A percentile compares a stretch with the other conserved stretches of the same genome.
Evolutionary conservation across 2,888 invertebrate species (phyloP).

Genomic region (Lepidocyrtoides sp.): DNA sequence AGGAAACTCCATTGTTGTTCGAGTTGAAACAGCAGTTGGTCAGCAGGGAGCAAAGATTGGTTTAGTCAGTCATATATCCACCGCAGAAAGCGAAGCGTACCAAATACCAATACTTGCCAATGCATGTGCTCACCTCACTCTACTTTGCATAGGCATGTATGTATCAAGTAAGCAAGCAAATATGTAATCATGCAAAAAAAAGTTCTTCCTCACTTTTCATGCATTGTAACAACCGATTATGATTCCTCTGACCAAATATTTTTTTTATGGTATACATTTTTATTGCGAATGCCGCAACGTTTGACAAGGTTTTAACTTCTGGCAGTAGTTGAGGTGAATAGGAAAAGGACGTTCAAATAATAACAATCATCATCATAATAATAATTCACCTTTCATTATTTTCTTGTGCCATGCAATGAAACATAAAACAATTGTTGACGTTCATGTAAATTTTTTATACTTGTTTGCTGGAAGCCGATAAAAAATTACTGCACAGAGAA

Average conservation of each 20-base stretch:
- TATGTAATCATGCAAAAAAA: conserved; percentile 14
- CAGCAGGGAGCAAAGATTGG: conserved; percentile 66
- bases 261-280: conserved; percentile 11
- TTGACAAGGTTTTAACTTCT: conserved; percentile 58
- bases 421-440: conserved; percentile 1
- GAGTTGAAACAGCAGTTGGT: conserved; percentile 61
- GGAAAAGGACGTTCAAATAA: neutral
- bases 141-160: neutral
- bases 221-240: neutral
- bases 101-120: too few species aligned
- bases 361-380: conserved; percentile 22
- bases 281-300: conserved; percentile 45
- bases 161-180: too few species aligned
- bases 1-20: conserved; percentile 2
- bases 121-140: too few species aligned
- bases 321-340: conserved; percentile 11
- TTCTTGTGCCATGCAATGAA: neutral
- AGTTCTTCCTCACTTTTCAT: neutral
- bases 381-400: conserved; percentile 26
- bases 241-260: conserved; percentile 4
- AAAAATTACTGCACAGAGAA: conserved; percentile 15
- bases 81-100: conserved; percentile 26
- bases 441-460: conserved; percentile 9
- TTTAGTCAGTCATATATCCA: conserved; percentile 54
- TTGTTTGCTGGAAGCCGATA: conserved; percentile 26